Conservation (phyloP, 2,888 invertebrate genomes). For the Eulithis prunata region DNA sequence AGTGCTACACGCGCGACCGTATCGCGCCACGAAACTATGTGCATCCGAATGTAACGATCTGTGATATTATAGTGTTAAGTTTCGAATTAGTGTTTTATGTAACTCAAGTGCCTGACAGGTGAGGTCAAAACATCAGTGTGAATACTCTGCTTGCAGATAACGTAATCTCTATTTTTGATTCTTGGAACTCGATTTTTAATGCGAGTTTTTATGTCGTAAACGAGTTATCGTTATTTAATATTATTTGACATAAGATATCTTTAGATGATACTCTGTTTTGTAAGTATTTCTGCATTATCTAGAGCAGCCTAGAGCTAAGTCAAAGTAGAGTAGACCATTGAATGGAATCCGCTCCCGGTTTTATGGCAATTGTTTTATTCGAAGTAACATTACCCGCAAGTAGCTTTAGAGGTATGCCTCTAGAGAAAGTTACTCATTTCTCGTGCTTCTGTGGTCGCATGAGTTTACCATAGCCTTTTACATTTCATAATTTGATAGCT, state of each 20-base stretch:
- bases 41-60: conserved; percentile 72
- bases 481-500: conserved; percentile 20
- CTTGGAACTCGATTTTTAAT: conserved; percentile 45
- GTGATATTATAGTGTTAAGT: conserved; percentile 79
- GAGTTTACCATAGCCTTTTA: conserved; percentile 28
- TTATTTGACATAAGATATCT: conserved; percentile 3
- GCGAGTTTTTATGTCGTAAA: conserved; percentile 17
- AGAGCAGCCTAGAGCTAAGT: not conserved
- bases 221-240: conserved; percentile 23
- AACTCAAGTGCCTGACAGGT: conserved; percentile 56
- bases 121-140: conserved; percentile 45
- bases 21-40: conserved; percentile 63
- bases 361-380: conserved; percentile 59
- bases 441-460: conserved; percentile 41
- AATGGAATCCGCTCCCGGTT: conserved; percentile 41
- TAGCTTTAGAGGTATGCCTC: conserved; percentile 44
- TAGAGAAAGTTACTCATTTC: conserved; percentile 63
- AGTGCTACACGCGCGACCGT: conserved; percentile 64
- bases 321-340: conserved; percentile 32
- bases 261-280: not conserved
- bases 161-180: conserved; percentile 59
- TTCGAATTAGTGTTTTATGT: conserved; percentile 62
- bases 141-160: conserved; percentile 25
- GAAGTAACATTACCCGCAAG: conserved; percentile 40
- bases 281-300: not conserved